A percentile compares a stretch with the other conserved stretches of the same genome.
These are phyloP conservation scores for Bombus confusus DNA, from an alignment of 1,140 invertebrate genomes.

Conservation along the genomic window DNA sequence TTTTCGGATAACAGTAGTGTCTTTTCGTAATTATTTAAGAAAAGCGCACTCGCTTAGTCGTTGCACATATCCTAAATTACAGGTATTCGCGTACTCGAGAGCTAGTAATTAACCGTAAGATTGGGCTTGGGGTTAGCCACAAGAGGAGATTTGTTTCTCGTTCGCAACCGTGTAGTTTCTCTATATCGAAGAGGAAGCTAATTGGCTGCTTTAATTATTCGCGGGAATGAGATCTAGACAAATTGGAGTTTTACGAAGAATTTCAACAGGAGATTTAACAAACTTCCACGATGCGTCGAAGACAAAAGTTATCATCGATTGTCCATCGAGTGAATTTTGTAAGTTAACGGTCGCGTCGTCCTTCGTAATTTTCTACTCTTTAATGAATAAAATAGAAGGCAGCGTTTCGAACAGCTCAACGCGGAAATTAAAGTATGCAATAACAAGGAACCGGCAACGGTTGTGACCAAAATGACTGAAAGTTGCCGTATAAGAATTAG, in stretches of 20 bases:
- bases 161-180: slow-evolving; percentile 10
- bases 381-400: too few relatives aligned
- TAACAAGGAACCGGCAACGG: too few relatives aligned
- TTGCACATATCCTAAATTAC: slow-evolving; percentile 81
- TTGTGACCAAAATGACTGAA: too few relatives aligned
- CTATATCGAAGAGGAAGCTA: neutral
- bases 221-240: slow-evolving; percentile 31
- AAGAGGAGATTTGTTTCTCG: slow-evolving; percentile 52
- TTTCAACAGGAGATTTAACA: neutral
- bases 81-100: slow-evolving; percentile 73
- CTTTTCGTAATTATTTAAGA: neutral
- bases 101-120: slow-evolving; percentile 57
- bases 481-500: too few relatives aligned
- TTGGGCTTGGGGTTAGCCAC: slow-evolving; percentile 48
- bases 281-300: slow-evolving; percentile 5
- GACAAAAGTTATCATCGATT: too few relatives aligned
- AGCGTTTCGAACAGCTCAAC: too few relatives aligned
- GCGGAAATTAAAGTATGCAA: too few relatives aligned
- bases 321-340: too few relatives aligned
- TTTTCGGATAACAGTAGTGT: too few relatives aligned
- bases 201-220: neutral
- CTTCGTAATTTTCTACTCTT: too few relatives aligned
- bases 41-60: slow-evolving; percentile 77
- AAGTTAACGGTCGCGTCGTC: too few relatives aligned
- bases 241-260: neutral